A percentile compares a stretch with the other conserved stretches of the same genome.
These are phyloP conservation scores for Arbacia lixula DNA, from an alignment of 53 echinoderm and acorn worm species.

Conservation along the genomic window DNA sequence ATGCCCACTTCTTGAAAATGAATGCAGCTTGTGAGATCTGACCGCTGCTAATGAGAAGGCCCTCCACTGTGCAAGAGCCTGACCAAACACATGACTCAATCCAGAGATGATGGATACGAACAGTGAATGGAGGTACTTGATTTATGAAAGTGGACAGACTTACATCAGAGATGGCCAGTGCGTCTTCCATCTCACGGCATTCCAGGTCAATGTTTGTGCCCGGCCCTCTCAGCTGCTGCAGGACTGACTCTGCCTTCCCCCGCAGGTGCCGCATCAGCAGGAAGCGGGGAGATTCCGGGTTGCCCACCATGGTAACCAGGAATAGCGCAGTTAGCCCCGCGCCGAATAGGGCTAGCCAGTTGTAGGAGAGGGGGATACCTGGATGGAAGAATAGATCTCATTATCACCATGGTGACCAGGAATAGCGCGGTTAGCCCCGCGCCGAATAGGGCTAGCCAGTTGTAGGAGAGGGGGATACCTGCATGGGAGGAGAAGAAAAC, in stretches of 20 bases:
- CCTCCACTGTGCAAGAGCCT: not conserved
- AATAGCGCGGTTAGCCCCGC: slow-evolving; percentile 56
- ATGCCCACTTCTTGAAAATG: not conserved
- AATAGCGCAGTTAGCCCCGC: slow-evolving; percentile 56
- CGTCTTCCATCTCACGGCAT: slow-evolving; percentile 77
- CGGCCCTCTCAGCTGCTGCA: slow-evolving; percentile 67
- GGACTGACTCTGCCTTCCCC: slow-evolving; percentile 53
- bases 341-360: slow-evolving; percentile 73
- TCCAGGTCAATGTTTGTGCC: slow-evolving; percentile 62
- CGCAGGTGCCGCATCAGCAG: slow-evolving; percentile 62
- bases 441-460: slow-evolving; percentile 73
- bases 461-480: slow-evolving; percentile 66
- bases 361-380: slow-evolving; percentile 66
- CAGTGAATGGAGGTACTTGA: too few species aligned
- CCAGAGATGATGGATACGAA: too few species aligned
- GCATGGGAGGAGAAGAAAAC: not conserved
- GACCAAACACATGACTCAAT: too few species aligned
- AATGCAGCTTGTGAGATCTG: not conserved
- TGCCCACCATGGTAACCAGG: slow-evolving; percentile 47
- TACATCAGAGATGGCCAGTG: slow-evolving; percentile 67
- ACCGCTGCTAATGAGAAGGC: too few species aligned
- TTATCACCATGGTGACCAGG: slow-evolving; percentile 49
- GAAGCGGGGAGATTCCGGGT: slow-evolving; percentile 81
- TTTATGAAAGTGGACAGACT: too few species aligned
- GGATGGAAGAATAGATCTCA: slow-evolving; percentile 19